Percentiles rank a stretch among this genome's conserved stretches.
phyloP scores from a whole-genome alignment of 2,888 invertebrate species.

The Byasa hedistus region DNA sequence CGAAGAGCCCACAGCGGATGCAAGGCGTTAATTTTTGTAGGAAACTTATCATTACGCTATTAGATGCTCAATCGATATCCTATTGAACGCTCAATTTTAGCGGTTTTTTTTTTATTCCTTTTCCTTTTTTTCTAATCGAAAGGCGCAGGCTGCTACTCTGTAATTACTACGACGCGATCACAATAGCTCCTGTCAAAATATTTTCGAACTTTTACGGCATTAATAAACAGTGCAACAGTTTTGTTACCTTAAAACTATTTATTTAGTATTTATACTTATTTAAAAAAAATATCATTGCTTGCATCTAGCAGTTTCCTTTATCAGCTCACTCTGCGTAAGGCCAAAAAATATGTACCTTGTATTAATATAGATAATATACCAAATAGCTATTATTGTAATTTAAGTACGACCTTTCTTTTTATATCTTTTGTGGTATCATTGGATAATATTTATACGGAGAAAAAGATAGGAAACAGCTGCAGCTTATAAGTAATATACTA shows the following conservation, averaged over 20 bases:
- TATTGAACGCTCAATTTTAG: slow-evolving; percentile 62
- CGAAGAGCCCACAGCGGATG: slow-evolving; percentile 54
- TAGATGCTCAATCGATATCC: slow-evolving; percentile 74
- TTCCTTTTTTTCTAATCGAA: slow-evolving; percentile 44
- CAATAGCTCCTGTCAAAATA: slow-evolving; percentile 66
- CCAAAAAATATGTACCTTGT: no score
- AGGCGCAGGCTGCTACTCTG: slow-evolving; percentile 48
- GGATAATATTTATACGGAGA: no score
- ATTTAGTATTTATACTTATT: background rate
- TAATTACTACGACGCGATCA: slow-evolving; percentile 64
- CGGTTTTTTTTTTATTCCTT: slow-evolving; percentile 47
- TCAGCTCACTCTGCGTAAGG: no score
- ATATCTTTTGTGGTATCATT: no score
- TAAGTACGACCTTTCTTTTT: no score
- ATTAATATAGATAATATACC: no score
- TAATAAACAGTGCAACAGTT: background rate
- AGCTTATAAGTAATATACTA: no score
- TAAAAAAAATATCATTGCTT: no score
- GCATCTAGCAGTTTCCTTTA: no score
- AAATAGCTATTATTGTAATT: no score
- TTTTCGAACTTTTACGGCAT: slow-evolving; percentile 41
- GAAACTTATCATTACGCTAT: slow-evolving; percentile 73
- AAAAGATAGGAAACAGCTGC: no score
- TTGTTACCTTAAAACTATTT: background rate
- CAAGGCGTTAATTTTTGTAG: slow-evolving; percentile 73